Base-by-base conservation (phyloP, 2,888 invertebrate genomes). In the Drosophila vallismaia region DNA sequence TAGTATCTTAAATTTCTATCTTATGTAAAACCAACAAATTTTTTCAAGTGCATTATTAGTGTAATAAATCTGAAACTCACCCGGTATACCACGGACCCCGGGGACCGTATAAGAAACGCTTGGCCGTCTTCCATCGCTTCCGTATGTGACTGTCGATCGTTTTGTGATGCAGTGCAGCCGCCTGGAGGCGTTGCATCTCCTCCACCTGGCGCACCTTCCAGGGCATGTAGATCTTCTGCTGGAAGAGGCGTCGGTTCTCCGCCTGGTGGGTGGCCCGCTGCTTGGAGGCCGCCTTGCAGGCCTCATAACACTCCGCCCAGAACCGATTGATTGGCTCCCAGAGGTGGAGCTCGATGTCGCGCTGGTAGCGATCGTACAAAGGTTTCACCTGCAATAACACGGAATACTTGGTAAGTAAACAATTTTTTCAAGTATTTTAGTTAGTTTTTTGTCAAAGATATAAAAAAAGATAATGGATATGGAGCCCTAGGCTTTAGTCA, bases 281-380 rank as follows among this genome's bases (percentile, higher is more conserved):
- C 79, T 94, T 94, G 24, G 93, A 92, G 14, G 93, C 92, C 5
- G 92, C 89, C 91, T 94, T 94, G 81, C 93, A 93, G 1, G 92
- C 92, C 78, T 94, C 94, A 75, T 94, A 93, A 80, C 94, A 94
- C 72, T 93, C 93, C 12, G 93, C 93, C 93, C 94, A 94, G 89
- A 93, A 94, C 6, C 92, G 92, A 85, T 93, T 93, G 81, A 94
- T 93, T 5, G 92, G 92, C 80, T 93, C 93, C 82, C 92, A 92
- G 38, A 93, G 87, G 62, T 92, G 92, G 46, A 92, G 90, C 75
- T 93, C 92, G 51, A 93, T 92, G 73, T 92, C 93, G 40, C 93
- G 92, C 63, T 92, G 92, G 79, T 94, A 94, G 49, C 92, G 92
- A 68, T 93, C 92, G 79, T 92, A 92, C 50, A 93, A 92, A 0